A percentile compares a stretch with the other conserved stretches of the same genome.
Conservation (phyloP, 2,888 invertebrate genomes). For the Tipula lateralis region DNA sequence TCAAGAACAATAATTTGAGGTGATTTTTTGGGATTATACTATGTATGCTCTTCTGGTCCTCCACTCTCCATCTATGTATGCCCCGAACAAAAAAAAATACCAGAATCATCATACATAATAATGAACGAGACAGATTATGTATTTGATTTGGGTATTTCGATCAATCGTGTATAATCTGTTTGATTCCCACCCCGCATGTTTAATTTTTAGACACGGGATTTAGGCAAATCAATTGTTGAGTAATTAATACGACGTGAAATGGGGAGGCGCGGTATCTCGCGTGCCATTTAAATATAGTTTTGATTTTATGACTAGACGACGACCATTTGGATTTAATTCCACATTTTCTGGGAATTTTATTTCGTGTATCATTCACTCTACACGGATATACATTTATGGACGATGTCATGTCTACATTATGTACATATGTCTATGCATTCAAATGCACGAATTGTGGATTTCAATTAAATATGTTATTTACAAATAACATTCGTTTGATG, state of each 20-base stretch:
- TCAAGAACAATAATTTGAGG: constrained; percentile 24
- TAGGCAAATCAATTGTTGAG: background rate
- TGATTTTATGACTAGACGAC: background rate
- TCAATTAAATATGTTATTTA: background rate
- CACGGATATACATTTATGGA: background rate
- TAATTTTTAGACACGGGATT: background rate
- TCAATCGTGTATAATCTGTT: background rate
- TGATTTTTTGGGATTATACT: constrained; percentile 4
- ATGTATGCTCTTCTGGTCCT: background rate
- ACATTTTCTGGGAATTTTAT: background rate
- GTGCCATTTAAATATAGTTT: background rate
- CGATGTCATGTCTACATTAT: background rate
- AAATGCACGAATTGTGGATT: background rate
- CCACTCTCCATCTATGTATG: background rate
- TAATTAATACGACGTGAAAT: background rate
- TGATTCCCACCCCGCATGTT: background rate
- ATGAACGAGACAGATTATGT: background rate
- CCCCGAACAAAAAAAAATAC: background rate
- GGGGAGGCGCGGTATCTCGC: background rate
- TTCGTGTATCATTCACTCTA: background rate
- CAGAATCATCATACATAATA: background rate
- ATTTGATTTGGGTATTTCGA: background rate
- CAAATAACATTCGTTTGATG: background rate
- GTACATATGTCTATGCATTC: background rate
- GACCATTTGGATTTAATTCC: background rate